These are phyloP conservation scores for Pararge aegeria DNA, from an alignment of 1,140 invertebrate genomes.

Conservation along the genomic window DNA sequence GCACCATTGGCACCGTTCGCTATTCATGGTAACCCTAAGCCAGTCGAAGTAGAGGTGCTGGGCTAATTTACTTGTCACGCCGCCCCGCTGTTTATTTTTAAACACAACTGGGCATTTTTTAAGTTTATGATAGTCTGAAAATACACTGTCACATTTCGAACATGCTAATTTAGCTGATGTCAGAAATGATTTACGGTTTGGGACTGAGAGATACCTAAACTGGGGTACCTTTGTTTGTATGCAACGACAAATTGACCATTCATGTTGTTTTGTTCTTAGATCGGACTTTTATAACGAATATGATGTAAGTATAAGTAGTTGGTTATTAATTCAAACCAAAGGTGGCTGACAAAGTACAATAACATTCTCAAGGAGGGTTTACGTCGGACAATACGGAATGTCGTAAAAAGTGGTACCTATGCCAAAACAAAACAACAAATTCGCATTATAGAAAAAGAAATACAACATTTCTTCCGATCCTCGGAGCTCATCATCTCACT, in stretches of 20 bases:
- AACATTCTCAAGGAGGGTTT: no score
- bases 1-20: no score
- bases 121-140: constrained; percentile 25
- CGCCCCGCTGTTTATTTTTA: constrained; percentile 42
- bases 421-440: no score
- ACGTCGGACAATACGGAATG: no score
- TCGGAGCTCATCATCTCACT: no score
- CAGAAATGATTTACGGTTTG: constrained; percentile 15
- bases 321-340: no score
- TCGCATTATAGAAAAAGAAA: no score
- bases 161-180: constrained; percentile 17
- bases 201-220: not conserved
- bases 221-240: constrained; percentile 9
- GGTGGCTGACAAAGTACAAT: no score
- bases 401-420: no score
- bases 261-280: not conserved
- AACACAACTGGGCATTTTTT: constrained; percentile 29
- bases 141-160: constrained; percentile 7
- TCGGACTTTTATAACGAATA: not conserved
- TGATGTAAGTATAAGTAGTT: not conserved
- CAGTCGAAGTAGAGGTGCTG: constrained; percentile 16
- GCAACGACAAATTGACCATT: constrained; percentile 15
- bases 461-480: no score
- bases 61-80: constrained; percentile 60
- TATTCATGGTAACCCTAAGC: constrained; percentile 3